Percentiles rank a stretch among this genome's conserved stretches.
phyloP scores from a whole-genome alignment of 1,140 invertebrate species.

The Nomia melanderi region DNA sequence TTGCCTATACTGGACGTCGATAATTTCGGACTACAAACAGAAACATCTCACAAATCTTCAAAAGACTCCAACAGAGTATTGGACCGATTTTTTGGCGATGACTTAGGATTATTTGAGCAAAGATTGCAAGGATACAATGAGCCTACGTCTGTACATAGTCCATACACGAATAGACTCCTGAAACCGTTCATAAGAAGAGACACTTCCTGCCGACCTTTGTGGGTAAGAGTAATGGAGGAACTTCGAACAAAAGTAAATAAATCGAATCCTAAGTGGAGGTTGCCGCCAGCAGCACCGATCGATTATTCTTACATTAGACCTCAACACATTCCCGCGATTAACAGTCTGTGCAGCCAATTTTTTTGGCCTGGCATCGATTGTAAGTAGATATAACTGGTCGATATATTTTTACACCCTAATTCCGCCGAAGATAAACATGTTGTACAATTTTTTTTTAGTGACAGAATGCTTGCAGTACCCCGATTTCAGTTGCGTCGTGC shows the following conservation, averaged over 20 bases:
- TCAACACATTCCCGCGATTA: slow-evolving; percentile 93
- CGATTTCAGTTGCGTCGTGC: slow-evolving; percentile 93
- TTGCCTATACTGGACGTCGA: slow-evolving; percentile 84
- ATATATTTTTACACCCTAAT: slow-evolving; percentile 24
- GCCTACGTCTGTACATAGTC: slow-evolving; percentile 82
- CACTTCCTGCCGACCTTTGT: slow-evolving; percentile 83
- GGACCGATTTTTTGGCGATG: slow-evolving; percentile 77
- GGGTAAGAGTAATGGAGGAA: slow-evolving; percentile 88
- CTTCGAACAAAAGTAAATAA: slow-evolving; percentile 84
- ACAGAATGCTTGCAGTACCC: slow-evolving; percentile 94
- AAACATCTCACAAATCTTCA: slow-evolving; percentile 31
- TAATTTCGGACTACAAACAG: slow-evolving; percentile 64
- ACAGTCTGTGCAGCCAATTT: slow-evolving; percentile 89
- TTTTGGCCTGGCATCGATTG: slow-evolving; percentile 96
- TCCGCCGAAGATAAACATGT: slow-evolving; percentile 6
- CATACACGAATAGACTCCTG: slow-evolving; percentile 85
- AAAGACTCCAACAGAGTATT: slow-evolving; percentile 72
- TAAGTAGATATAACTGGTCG: slow-evolving; percentile 80
- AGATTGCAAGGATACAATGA: slow-evolving; percentile 81
- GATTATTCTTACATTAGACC: slow-evolving; percentile 94
- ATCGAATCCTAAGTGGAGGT: slow-evolving; percentile 80
- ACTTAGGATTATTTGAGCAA: slow-evolving; percentile 74
- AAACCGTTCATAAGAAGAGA: slow-evolving; percentile 91
- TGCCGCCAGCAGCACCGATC: slow-evolving; percentile 81
- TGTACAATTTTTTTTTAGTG: slow-evolving; percentile 84